Conservation (phyloP, 2,888 invertebrate genomes). For the Clitarchus hookeri region DNA sequence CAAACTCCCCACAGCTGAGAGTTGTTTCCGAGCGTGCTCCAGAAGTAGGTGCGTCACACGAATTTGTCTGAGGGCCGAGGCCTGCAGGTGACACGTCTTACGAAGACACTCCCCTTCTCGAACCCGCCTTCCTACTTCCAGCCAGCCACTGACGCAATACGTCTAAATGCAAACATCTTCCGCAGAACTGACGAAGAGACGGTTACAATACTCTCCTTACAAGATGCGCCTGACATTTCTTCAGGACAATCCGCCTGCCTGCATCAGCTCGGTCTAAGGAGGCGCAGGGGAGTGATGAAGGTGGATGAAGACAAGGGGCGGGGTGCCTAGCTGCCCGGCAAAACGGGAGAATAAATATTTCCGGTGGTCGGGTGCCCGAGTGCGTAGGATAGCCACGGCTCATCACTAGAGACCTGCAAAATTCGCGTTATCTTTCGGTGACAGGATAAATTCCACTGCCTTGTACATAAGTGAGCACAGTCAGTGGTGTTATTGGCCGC, state of each 20-base stretch:
- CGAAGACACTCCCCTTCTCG: neutral
- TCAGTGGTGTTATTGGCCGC: no score
- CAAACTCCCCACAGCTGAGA: no score
- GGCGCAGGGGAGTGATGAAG: neutral
- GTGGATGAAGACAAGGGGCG: no score
- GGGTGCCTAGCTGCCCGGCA: no score
- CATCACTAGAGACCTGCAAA: no score
- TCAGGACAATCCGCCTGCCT: neutral
- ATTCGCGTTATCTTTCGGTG: no score
- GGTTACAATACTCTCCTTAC: neutral
- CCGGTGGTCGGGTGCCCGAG: no score
- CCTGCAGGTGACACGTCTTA: conserved; percentile 7
- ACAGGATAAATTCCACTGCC: no score
- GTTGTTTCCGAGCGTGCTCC: neutral
- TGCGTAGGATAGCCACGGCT: no score
- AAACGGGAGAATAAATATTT: no score
- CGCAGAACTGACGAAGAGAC: neutral
- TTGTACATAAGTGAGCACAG: no score
- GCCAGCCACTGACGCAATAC: neutral
- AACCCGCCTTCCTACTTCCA: neutral
- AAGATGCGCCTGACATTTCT: neutral
- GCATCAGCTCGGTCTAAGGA: neutral
- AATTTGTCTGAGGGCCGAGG: neutral
- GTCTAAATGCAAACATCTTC: neutral
- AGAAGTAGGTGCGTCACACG: neutral